Conservation (phyloP, 2,113 vertebrate genomes). For the Lagopus muta region DNA sequence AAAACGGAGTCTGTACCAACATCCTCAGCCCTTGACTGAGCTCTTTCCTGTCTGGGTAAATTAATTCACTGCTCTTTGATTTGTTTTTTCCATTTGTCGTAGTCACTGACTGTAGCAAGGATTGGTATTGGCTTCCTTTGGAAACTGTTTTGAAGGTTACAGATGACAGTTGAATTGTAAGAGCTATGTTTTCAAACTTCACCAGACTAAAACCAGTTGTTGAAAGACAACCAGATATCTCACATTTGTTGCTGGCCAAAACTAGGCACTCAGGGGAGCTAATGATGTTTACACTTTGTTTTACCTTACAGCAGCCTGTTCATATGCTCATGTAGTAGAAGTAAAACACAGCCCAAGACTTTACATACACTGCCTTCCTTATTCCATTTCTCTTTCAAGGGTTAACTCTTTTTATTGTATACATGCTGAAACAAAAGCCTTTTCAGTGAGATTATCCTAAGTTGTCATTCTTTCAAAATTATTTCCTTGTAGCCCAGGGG, state of each 20-base stretch:
- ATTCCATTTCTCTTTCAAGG: not conserved
- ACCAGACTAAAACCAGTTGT: not conserved
- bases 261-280: not conserved
- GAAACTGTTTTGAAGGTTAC: not conserved
- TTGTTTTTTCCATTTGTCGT: not conserved
- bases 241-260: not conserved
- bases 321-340: not conserved
- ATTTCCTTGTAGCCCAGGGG: not conserved
- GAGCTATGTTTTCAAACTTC: not conserved
- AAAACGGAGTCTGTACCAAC: not conserved
- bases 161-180: not conserved
- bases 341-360: not conserved
- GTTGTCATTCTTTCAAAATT: not conserved
- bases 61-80: not conserved
- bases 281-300: not conserved
- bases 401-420: slow-evolving; percentile 26
- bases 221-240: not conserved
- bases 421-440: slow-evolving; percentile 3
- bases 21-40: not conserved
- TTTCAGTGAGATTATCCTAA: not conserved
- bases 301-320: not conserved
- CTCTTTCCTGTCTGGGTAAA: rapidly evolving
- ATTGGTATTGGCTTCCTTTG: not conserved
- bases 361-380: not conserved
- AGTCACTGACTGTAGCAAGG: not conserved